Conservation (phyloP, 2,888 invertebrate genomes). For the Sinohyriopsis cumingii region DNA sequence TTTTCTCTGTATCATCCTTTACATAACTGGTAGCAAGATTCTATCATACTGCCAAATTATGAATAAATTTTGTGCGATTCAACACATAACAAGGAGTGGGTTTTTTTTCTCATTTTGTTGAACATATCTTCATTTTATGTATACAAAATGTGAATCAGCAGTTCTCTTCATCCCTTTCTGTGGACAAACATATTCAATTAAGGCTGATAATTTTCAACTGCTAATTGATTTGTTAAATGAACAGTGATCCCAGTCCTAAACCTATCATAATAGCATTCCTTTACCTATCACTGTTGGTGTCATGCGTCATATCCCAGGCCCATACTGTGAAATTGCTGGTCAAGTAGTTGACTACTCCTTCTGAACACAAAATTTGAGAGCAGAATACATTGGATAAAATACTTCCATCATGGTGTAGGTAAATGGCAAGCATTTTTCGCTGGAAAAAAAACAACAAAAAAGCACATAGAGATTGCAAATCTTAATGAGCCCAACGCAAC, state of each 20-base stretch:
- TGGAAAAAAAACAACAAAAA: slow-evolving; percentile 71
- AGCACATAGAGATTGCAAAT: not conserved
- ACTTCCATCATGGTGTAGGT: slow-evolving; percentile 96
- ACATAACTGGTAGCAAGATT: no score
- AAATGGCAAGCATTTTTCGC: slow-evolving; percentile 94
- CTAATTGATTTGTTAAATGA: no score
- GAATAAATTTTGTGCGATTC: no score
- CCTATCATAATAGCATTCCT: not conserved
- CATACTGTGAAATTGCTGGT: slow-evolving; percentile 93
- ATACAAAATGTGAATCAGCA: no score
- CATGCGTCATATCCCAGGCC: slow-evolving; percentile 97
- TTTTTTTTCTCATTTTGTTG: no score
- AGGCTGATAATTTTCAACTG: no score
- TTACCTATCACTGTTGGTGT: slow-evolving; percentile 87
- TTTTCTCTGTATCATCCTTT: no score
- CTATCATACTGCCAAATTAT: no score
- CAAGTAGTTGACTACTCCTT: slow-evolving; percentile 90
- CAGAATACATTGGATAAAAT: slow-evolving; percentile 98
- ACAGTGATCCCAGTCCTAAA: slow-evolving; percentile 83
- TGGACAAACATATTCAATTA: no score
- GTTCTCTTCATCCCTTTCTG: no score
- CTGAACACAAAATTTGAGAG: slow-evolving; percentile 92
- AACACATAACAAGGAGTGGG: no score
- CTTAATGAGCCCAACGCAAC: not conserved
- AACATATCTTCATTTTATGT: no score